phyloP scores from a whole-genome alignment of 2,797 vertebrate species.

The Paedocypris micromegethes region DNA sequence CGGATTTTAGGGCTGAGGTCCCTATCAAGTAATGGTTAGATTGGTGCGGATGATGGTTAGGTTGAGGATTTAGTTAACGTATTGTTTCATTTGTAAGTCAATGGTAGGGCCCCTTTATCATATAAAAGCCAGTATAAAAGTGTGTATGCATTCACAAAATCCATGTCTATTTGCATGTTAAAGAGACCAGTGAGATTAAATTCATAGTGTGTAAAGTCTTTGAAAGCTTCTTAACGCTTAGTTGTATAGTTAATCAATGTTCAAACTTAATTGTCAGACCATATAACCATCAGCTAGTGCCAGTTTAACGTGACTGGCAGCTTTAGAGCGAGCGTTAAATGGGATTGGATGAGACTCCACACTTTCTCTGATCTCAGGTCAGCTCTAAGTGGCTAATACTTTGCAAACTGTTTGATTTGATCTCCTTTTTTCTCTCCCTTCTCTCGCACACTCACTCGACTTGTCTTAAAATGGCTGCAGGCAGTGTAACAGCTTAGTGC shows the following conservation, averaged over 20 bases:
- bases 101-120: no score
- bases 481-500: constrained; percentile 36
- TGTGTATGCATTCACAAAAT: no score
- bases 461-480: constrained; percentile 21
- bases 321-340: constrained; percentile 2
- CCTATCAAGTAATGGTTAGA: no score
- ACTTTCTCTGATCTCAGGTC: constrained; percentile 14
- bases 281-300: background rate
- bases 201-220: no score
- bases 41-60: no score
- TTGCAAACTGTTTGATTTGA: constrained; percentile 24
- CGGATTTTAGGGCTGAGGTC: no score
- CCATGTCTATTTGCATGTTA: no score
- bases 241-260: constrained; percentile 9
- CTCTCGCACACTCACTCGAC: background rate
- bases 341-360: constrained; percentile 3
- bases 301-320: constrained; percentile 8
- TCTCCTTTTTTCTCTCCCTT: constrained; percentile 11
- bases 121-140: no score
- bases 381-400: constrained; percentile 16
- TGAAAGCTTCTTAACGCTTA: background rate
- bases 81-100: no score
- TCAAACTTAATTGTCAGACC: constrained; percentile 2
- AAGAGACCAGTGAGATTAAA: no score
- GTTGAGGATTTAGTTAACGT: no score